Evolutionary conservation across 2,113 vertebrate genomes (phyloP), one percentile per base, ranked within the genome.

Genomic region (Cololabis saira): DNA sequence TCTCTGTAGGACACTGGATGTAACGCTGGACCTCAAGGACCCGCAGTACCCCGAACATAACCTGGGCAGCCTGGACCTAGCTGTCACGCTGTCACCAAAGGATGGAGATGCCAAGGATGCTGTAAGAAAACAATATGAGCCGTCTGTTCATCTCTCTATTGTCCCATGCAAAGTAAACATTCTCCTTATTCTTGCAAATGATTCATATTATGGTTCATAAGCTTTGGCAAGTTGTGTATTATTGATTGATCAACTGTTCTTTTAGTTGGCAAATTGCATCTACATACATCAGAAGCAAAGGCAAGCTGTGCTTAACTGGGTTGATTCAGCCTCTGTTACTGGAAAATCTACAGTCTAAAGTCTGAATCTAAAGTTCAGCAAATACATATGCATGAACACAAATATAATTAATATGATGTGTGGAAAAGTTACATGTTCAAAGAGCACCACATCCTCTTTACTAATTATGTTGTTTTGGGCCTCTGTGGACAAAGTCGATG

Each of bases 31-130:
- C 70, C 88, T 99, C 76, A 96, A 96, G 82, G 98, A 99, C 78
- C 91, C 95, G 19, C 97, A 95, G 82, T 96, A 96, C 66, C 95
- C 96, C 48, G 95, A 96, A 51, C 89, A 98, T 82, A 91, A 97
- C 62, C 88, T 99, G 74, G 98, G 97, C 66, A 93, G 71, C 59
- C 92, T 98, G 83, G 90, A 96, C 6, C 80, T 99, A 3, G 87
- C 91, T 0, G 89, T 98, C 43, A 82, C 92, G 10, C 81, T 99
- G 78, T 86, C 92, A 27, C 94, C 95, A 17, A 96, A 94, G 85
- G 95, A 98, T 59, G 93, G 91, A 76, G 94, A 96, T 59, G 59
- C 93, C 40, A 92, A 65, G 76, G 96, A 97, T 76, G 79, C 67
- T 86, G 97, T 99, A 95, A 98, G 96, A 94, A 63, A 58, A 77